These are phyloP conservation scores for Rosalia funebris DNA, from an alignment of 2,888 invertebrate species.

Conservation along the genomic window DNA sequence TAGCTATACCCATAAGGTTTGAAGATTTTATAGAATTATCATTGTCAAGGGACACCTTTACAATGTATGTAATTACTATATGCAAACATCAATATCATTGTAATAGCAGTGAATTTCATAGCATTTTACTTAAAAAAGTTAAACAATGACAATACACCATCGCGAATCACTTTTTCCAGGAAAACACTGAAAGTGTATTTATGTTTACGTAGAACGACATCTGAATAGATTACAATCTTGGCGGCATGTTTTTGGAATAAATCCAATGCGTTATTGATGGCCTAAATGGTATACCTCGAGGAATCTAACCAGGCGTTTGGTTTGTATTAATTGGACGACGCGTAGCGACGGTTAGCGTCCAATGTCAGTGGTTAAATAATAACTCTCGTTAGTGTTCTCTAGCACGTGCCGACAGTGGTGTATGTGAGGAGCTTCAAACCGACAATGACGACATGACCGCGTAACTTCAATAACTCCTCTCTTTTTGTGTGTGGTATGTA, in stretches of 20 bases:
- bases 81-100: too few species aligned
- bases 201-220: too few species aligned
- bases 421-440: background rate
- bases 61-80: too few species aligned
- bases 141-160: too few species aligned
- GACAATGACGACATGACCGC: slow-evolving; percentile 7
- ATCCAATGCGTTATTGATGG: slow-evolving; percentile 2
- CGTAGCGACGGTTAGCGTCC: slow-evolving; percentile 48
- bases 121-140: too few species aligned
- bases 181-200: too few species aligned
- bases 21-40: too few species aligned
- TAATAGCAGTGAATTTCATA: too few species aligned
- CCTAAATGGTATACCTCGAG: slow-evolving; percentile 1
- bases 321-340: slow-evolving; percentile 49
- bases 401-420: slow-evolving; percentile 21
- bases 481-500: background rate
- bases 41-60: too few species aligned
- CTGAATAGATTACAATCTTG: background rate
- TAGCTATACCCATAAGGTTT: too few species aligned
- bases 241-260: background rate
- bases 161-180: too few species aligned
- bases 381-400: slow-evolving; percentile 19
- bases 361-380: slow-evolving; percentile 33
- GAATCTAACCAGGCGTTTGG: slow-evolving; percentile 35
- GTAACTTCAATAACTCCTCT: too few species aligned